These are phyloP conservation scores for Malurus leucopterus DNA, from an alignment of 2,797 vertebrate genomes.

Conservation along the genomic window DNA sequence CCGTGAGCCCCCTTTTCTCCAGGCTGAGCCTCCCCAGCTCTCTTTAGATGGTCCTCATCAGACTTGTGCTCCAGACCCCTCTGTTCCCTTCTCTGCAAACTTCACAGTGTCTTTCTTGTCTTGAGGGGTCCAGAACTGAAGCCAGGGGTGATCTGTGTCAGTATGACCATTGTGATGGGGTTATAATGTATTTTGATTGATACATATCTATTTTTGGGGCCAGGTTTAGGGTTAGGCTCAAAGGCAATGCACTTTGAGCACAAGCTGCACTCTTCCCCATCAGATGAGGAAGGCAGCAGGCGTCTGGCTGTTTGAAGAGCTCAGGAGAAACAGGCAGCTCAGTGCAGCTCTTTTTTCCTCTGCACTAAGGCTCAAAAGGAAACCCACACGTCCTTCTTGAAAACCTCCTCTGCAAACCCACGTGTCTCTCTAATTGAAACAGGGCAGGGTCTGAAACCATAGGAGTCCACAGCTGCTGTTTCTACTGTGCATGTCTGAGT, in stretches of 20 bases:
- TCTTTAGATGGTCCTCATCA: neutral
- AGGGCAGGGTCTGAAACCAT: constrained; percentile 45
- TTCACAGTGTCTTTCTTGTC: neutral
- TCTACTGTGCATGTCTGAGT: constrained; percentile 25
- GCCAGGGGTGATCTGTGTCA: neutral
- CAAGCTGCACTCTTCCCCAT: neutral
- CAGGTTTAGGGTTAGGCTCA: too few species aligned
- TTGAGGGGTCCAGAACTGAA: neutral
- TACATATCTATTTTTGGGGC: too few species aligned
- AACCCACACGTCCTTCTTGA: neutral
- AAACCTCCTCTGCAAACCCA: constrained; percentile 1
- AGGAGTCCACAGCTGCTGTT: constrained; percentile 50
- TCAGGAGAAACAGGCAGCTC: neutral
- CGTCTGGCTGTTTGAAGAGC: neutral
- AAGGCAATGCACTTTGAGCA: neutral
- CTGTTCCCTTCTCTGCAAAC: neutral
- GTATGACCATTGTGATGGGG: neutral
- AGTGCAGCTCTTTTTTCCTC: neutral
- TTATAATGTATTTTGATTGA: too few species aligned
- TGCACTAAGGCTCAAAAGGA: neutral
- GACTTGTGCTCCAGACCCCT: neutral
- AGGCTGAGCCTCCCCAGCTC: neutral
- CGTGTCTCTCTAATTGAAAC: constrained; percentile 49
- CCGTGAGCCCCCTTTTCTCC: neutral
- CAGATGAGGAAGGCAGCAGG: neutral